Evolutionary conservation across 2,888 invertebrate genomes (phyloP), one percentile per base, ranked within the genome.

Genomic region (Syrista parreyssii): DNA sequence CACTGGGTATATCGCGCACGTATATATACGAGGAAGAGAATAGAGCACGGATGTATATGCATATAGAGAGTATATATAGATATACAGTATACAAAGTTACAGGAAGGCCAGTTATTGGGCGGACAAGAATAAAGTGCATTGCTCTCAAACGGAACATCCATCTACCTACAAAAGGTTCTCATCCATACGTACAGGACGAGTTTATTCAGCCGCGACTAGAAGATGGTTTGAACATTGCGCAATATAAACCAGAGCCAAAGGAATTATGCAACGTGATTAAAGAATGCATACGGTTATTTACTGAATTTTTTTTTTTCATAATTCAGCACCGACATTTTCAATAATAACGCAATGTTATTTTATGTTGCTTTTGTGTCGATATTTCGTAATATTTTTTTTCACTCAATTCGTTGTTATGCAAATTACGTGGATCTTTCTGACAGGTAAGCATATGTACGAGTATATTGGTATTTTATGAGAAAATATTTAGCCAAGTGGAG

Each of bases 121-220:
- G 86, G 80, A 84, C 85, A 82, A 84, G 84, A 85, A 87, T 83
- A 85, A 85, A 85, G 84, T 83, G 82, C 87, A 84, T 85, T 82
- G 85, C 85, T 86, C 84, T 84, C 85, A 80, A 82, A 85, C 83
- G 82, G 83, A 84, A 69, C 69, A 73, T 73, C 68, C 40, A 34
- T 40, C 40, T 73, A 75, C 15, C 71, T 34, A 12, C 23, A 69
- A n/a, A 74, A 31, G 55, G 75, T 76, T 81, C 78, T 81, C 76
- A 78, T 75, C 31, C 71, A 15, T 71, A 55, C 23, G 23, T 55
- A 55, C 55, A 55, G 55, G 76, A 75, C 74, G 32, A 74, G 35
- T 40, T 68, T 69, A 30, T 68, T 35, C 34, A 55, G 55, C 36
- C 36, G 55, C 33, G 79, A 79, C 36, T 71, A 34, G 75, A 73